Evolutionary conservation across 2,113 vertebrate species (phyloP).

Genomic region (Ameiurus melas): DNA sequence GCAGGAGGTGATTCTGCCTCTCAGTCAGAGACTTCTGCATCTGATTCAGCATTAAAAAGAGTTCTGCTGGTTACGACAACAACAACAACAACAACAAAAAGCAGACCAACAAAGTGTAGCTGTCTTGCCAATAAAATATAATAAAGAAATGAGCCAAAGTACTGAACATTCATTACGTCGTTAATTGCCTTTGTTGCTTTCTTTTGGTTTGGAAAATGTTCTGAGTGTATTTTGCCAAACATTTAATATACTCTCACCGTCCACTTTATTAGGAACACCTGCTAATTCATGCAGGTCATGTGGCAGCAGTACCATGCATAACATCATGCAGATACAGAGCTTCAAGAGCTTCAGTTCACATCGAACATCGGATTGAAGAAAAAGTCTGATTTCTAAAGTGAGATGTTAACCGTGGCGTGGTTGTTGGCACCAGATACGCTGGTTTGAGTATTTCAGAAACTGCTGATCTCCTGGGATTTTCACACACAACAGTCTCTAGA

Average conservation of each 20-base stretch:
- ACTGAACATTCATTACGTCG: neutral
- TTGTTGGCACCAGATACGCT: too few relatives aligned
- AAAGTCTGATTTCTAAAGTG: neutral
- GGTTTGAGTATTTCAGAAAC: too few relatives aligned
- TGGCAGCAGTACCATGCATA: neutral
- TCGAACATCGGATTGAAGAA: too few relatives aligned
- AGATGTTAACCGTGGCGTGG: too few relatives aligned
- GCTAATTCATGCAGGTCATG: neutral
- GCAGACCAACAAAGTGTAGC: neutral
- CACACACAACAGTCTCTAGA: too few relatives aligned
- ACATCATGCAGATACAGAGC: neutral
- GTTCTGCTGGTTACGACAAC: neutral
- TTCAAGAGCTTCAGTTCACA: too few relatives aligned
- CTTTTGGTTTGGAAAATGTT: neutral
- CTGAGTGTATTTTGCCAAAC: neutral
- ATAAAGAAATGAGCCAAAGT: neutral
- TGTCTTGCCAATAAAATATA: neutral
- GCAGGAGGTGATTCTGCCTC: neutral
- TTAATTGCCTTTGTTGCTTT: neutral
- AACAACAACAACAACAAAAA: neutral
- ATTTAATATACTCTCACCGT: neutral
- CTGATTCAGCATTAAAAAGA: slow-evolving; percentile 10
- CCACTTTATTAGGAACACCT: too few relatives aligned
- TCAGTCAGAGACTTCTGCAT: neutral
- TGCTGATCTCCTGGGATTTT: too few relatives aligned